Evolutionary conservation across 2,888 invertebrate species (phyloP), one percentile per base, ranked within the genome.

Genomic region (Omphaloscelis lunosa): DNA sequence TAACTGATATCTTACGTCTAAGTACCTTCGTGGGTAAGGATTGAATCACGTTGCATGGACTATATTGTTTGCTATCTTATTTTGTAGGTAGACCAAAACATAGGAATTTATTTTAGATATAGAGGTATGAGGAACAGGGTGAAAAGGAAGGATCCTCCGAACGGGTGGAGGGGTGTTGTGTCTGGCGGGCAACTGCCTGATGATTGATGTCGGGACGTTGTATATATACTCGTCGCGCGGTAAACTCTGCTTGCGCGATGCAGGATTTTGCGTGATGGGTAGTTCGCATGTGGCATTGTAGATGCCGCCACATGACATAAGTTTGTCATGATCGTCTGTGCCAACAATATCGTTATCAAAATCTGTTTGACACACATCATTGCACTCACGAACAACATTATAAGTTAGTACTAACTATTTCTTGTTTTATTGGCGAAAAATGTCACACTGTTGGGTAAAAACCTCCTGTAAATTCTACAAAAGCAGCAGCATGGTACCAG

Each of bases 1-100:
- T 83, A 77, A 77, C 82, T 82, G 80, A 86, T 88, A 77, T 70
- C 51, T 48, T 75, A 39, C 1, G 59, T 45, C 73, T 68, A 61
- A 51, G 82, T 59, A 59, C 34, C 27, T 17, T 15, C 17, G 51
- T 53, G 51, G 75, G 77, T 58, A 45, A 62, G 53, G 59, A 48
- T 69, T 39, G 20, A 39, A 69, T 39, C 39, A 29, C 11, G 34
- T 61, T 48, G n/a, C 5, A 0, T 29, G 23, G 15, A 27, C 15
- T 41, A 39, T 53, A 34, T 48, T 29, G 2, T 23, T 65, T 41
- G 34, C 23, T 58, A 41, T 20, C 1, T 20, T 15, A 45, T 45
- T n/a, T 41, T n/a, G 20, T n/a, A 23, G 20, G 8, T 27, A 27
- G 56, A 58, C 4, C 1, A 41, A 56, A 56, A 45, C 17, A 59